Conservation (phyloP, 2,113 vertebrate species). For the Pangasianodon gigas region DNA sequence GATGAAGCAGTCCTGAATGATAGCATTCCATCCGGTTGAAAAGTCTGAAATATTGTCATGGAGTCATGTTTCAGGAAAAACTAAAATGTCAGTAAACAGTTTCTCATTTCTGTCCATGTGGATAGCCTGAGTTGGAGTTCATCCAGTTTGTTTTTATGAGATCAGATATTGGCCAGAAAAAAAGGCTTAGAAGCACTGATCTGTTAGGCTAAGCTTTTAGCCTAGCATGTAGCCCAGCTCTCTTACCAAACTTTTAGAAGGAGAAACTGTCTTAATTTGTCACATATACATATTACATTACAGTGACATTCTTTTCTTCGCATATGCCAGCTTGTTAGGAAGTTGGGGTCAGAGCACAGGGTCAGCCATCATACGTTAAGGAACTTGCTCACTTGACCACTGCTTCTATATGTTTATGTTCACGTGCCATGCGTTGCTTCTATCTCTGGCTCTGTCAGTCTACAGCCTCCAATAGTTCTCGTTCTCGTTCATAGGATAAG, state of each 20-base stretch:
- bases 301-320: background rate
- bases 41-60: background rate
- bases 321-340: background rate
- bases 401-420: background rate
- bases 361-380: background rate
- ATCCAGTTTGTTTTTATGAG: background rate
- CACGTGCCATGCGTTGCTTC: background rate
- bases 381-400: background rate
- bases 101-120: too few relatives aligned
- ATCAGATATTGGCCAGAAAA: background rate
- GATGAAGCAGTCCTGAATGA: background rate
- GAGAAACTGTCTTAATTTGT: background rate
- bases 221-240: background rate
- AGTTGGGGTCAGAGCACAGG: background rate
- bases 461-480: background rate
- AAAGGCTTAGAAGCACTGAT: background rate
- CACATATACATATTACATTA: background rate
- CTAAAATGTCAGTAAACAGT: background rate
- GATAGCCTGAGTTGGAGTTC: too few relatives aligned
- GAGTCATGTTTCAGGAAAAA: background rate
- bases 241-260: background rate
- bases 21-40: background rate
- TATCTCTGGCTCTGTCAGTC: background rate
- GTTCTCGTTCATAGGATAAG: background rate
- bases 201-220: background rate